These are phyloP conservation scores for Papilio polyxenes DNA, from an alignment of 1,140 invertebrate genomes.

Conservation along the genomic window DNA sequence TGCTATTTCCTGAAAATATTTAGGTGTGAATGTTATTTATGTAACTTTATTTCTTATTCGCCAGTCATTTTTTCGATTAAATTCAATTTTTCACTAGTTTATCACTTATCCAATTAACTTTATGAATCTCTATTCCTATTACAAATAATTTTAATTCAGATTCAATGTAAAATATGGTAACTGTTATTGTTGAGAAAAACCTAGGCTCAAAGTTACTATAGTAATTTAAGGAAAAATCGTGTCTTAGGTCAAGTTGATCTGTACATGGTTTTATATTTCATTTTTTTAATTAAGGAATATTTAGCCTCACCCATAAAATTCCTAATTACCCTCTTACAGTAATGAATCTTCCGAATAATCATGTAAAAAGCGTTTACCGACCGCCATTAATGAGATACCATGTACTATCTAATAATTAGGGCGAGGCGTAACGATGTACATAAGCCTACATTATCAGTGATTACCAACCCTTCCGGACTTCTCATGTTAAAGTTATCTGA, in stretches of 20 bases:
- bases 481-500: not conserved
- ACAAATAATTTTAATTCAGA: too few relatives aligned
- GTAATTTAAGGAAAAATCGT: not conserved
- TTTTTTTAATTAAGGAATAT: not conserved
- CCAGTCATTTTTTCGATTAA: not conserved
- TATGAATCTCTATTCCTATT: too few relatives aligned
- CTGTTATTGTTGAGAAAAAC: too few relatives aligned
- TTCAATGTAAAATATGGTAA: too few relatives aligned
- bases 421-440: not conserved
- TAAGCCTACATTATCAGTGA: slow-evolving; percentile 18
- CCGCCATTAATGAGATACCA: slow-evolving; percentile 20
- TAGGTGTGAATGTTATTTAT: not conserved
- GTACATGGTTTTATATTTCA: not conserved
- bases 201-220: too few relatives aligned
- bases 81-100: not conserved
- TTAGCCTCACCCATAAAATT: not conserved
- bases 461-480: slow-evolving; percentile 25
- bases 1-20: slow-evolving; percentile 13
- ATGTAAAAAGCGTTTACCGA: slow-evolving; percentile 29
- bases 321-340: slow-evolving; percentile 19
- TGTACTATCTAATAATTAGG: slow-evolving; percentile 30
- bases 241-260: not conserved
- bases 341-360: slow-evolving; percentile 33
- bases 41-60: not conserved
- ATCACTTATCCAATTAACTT: too few relatives aligned